These are phyloP conservation scores for Leiothrix lutea DNA, from an alignment of 2,113 vertebrate species.

Conservation along the genomic window DNA sequence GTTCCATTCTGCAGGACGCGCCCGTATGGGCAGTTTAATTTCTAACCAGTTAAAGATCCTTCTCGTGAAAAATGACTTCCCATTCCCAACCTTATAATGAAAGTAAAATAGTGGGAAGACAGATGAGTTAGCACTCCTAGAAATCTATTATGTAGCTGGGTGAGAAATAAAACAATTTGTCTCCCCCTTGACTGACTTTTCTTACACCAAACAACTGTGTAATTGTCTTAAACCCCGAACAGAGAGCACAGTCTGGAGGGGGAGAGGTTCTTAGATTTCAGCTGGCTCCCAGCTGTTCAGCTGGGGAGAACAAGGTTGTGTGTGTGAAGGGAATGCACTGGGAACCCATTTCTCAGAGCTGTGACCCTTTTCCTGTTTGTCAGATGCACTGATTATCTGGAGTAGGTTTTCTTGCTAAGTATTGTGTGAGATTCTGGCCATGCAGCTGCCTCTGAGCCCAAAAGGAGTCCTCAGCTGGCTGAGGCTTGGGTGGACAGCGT, in stretches of 20 bases:
- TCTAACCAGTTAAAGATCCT: conserved; percentile 61
- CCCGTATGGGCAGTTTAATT: conserved; percentile 29
- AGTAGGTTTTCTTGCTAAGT: neutral
- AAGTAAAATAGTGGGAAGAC: conserved; percentile 67
- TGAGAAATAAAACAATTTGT: conserved; percentile 73
- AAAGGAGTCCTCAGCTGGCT: neutral
- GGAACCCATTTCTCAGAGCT: conserved; percentile 62
- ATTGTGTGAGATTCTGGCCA: neutral
- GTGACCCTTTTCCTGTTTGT: conserved; percentile 23
- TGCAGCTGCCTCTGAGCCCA: neutral
- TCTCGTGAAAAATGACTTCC: conserved; percentile 71
- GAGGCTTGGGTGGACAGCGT: neutral
- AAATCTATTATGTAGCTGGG: conserved; percentile 62
- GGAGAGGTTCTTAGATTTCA: conserved; percentile 65
- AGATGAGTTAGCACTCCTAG: conserved; percentile 56
- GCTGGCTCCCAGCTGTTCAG: conserved; percentile 68
- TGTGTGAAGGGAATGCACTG: conserved; percentile 49
- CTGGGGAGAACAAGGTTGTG: conserved; percentile 29
- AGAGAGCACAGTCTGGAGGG: conserved; percentile 20
- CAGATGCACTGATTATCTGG: conserved; percentile 20
- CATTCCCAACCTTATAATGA: conserved; percentile 68
- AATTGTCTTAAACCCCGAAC: conserved; percentile 70
- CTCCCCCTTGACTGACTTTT: conserved; percentile 40
- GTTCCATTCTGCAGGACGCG: neutral
- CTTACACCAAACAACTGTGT: conserved; percentile 68